Evolutionary conservation across 1,140 invertebrate species (phyloP).

Genomic region (Zaprionus kolodkinae): DNA sequence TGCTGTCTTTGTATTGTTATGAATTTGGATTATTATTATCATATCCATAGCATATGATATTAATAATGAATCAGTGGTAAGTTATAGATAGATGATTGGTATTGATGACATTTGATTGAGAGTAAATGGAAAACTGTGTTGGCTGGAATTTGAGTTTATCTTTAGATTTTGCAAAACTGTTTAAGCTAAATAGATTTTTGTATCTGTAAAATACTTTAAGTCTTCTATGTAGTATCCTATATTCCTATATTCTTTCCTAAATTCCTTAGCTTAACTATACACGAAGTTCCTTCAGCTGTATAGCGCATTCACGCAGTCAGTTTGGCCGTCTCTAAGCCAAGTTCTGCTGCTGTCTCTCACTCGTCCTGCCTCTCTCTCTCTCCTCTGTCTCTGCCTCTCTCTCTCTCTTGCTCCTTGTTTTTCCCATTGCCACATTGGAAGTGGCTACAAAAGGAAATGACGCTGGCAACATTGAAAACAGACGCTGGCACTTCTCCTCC

Average conservation of each 20-base stretch:
- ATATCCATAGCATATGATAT: neutral
- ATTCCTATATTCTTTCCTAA: neutral
- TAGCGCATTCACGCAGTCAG: conserved; percentile 35
- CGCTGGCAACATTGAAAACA: conserved; percentile 81
- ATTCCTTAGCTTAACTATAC: neutral
- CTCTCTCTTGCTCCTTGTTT: neutral
- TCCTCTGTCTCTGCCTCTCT: neutral
- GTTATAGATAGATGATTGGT: neutral
- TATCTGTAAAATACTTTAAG: neutral
- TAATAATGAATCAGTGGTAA: neutral
- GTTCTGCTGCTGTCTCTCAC: neutral
- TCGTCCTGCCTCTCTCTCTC: neutral
- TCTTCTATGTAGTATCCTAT: neutral
- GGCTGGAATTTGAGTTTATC: too few species aligned
- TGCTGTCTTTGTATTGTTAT: neutral
- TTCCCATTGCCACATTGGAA: conserved; percentile 42
- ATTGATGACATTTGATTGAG: neutral
- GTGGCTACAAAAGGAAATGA: conserved; percentile 78
- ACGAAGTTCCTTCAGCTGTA: neutral
- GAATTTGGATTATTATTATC: conserved; percentile 1
- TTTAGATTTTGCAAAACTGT: too few species aligned
- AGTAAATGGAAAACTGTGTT: neutral
- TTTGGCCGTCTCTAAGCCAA: neutral
- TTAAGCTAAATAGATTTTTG: neutral
- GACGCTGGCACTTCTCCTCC: conserved; percentile 72